Evolutionary conservation across 2,888 invertebrate genomes (phyloP).

Genomic region (Erebia epiphron): DNA sequence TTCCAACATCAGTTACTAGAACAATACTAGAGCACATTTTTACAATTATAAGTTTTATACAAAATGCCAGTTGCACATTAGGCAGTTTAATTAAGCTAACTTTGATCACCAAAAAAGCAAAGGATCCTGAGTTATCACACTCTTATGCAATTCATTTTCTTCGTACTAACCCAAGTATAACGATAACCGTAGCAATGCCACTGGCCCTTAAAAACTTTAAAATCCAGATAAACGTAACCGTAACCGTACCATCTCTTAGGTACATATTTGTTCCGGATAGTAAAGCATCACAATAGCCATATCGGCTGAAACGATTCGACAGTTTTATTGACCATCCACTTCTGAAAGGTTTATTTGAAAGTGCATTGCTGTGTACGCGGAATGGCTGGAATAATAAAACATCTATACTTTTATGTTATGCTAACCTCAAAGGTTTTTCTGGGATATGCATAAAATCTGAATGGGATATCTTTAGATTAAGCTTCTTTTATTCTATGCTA

Average conservation of each 20-base stretch:
- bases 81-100: no score
- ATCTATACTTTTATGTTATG: constrained; percentile 60
- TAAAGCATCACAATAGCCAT: constrained; percentile 33
- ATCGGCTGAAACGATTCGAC: constrained; percentile 41
- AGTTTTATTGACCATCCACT: constrained; percentile 63
- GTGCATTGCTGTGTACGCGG: constrained; percentile 68
- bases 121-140: no score
- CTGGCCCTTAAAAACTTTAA: no score
- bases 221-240: neutral
- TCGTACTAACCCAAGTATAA: no score
- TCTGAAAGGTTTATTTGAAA: constrained; percentile 56
- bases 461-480: neutral
- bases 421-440: constrained; percentile 41
- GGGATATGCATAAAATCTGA: constrained; percentile 21
- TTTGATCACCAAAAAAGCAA: no score
- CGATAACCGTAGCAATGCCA: no score
- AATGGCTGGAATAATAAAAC: constrained; percentile 69
- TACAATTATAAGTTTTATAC: no score
- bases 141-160: no score
- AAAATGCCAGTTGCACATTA: no score
- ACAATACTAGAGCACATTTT: no score
- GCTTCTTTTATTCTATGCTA: neutral
- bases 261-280: constrained; percentile 15
- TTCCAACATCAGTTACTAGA: no score
- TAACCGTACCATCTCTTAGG: neutral